These are phyloP conservation scores for Cetonia aurata DNA, from an alignment of 2,888 invertebrate species.

Conservation along the genomic window DNA sequence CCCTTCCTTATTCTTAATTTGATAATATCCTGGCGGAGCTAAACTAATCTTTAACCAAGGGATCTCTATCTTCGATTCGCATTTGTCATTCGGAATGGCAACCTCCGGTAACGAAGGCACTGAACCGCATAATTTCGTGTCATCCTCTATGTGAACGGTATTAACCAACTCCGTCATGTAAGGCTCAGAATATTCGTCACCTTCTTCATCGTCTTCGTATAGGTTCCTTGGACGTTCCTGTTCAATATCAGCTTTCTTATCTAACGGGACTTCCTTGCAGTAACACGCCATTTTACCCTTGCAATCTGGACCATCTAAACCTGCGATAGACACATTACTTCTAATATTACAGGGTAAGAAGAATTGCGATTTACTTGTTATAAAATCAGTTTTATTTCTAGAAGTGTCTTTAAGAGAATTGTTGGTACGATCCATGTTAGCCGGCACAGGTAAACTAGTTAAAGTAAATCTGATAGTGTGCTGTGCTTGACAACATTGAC, in stretches of 20 bases:
- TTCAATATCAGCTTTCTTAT: constrained; percentile 13
- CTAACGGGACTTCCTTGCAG: constrained; percentile 10
- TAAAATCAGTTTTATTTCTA: neutral
- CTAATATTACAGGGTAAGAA: too few relatives aligned
- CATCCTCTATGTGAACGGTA: neutral
- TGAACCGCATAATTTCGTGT: constrained; percentile 8
- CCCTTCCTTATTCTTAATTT: constrained; percentile 23
- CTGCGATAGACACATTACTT: neutral
- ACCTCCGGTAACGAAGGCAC: constrained; percentile 28
- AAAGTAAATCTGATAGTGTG: neutral
- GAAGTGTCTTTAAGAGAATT: neutral
- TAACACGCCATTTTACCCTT: constrained; percentile 13
- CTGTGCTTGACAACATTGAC: constrained; percentile 1
- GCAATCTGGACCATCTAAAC: constrained; percentile 7
- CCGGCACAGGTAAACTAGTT: neutral
- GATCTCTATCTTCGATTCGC: constrained; percentile 40
- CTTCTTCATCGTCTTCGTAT: constrained; percentile 21
- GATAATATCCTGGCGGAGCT: constrained; percentile 32
- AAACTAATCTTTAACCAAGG: constrained; percentile 38
- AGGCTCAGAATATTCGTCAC: constrained; percentile 10
- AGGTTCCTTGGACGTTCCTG: constrained; percentile 18
- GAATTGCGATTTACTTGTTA: too few relatives aligned
- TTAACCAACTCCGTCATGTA: constrained; percentile 18
- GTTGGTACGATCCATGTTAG: too few relatives aligned
- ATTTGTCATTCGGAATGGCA: constrained; percentile 18